phyloP scores from a whole-genome alignment of 2,113 vertebrate species.

The Azemiops feae region DNA sequence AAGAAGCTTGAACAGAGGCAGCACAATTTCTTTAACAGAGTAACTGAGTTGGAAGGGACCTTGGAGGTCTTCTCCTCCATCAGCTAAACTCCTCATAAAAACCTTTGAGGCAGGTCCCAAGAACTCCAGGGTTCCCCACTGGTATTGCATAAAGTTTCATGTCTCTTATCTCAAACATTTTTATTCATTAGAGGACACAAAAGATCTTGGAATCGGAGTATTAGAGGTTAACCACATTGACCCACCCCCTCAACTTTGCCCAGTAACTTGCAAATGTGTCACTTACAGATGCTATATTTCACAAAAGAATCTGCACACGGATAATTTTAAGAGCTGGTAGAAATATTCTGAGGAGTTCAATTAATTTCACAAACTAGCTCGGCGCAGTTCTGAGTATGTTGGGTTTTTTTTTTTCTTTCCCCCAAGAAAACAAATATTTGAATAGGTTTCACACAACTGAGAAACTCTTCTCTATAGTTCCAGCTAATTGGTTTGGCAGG shows the following conservation, averaged over 20 bases:
- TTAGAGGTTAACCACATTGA: background rate
- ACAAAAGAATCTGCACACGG: slow-evolving; percentile 3
- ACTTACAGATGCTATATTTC: background rate
- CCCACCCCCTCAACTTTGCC: background rate
- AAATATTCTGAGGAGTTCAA: slow-evolving; percentile 19
- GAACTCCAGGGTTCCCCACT: background rate
- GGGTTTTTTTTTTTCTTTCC: background rate
- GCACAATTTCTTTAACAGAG: background rate
- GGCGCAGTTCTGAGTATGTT: background rate
- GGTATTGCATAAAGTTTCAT: background rate
- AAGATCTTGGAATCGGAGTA: background rate
- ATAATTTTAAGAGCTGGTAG: slow-evolving; percentile 20
- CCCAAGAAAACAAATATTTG: slow-evolving; percentile 11
- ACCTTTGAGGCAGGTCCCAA: background rate
- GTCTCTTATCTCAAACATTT: background rate
- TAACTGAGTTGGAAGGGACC: background rate
- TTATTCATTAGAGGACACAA: background rate
- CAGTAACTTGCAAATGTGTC: background rate
- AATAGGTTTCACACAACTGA: background rate
- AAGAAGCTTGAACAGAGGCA: background rate
- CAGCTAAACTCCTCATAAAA: background rate
- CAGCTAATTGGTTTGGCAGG: background rate
- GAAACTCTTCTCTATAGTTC: background rate
- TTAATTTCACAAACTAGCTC: slow-evolving; percentile 6
- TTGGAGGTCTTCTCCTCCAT: background rate